Evolutionary conservation across 2,888 invertebrate genomes (phyloP).

Genomic region (Aphelenchoides bicaudatus): DNA sequence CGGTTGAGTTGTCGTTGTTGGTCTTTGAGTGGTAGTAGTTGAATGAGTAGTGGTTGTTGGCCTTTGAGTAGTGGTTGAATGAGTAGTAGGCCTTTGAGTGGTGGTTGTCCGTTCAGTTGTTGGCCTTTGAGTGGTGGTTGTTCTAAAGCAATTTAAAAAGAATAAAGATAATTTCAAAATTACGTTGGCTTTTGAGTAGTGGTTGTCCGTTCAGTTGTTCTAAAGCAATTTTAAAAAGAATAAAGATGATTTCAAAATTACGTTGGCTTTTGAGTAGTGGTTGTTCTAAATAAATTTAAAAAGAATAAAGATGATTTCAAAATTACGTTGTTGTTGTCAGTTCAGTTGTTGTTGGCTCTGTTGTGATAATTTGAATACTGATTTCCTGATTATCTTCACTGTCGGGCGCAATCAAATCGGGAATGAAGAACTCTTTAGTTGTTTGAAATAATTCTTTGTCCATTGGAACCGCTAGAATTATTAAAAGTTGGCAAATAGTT

Average conservation of each 20-base stretch:
- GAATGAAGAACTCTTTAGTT: background rate
- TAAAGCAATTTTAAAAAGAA: too few species aligned
- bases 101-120: background rate
- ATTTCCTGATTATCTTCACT: background rate
- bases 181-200: background rate
- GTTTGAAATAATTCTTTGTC: background rate
- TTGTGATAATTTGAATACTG: background rate
- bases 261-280: background rate
- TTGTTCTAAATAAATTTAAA: background rate
- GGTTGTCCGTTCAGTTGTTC: conserved; percentile 2
- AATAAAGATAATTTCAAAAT: background rate
- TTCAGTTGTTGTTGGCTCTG: background rate
- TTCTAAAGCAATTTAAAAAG: background rate
- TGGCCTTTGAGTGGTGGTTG: background rate
- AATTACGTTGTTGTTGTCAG: background rate
- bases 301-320: background rate
- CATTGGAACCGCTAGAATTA: background rate
- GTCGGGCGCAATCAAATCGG: too few species aligned
- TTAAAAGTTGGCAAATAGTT: background rate
- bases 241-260: background rate
- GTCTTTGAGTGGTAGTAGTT: background rate
- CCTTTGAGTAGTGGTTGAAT: background rate
- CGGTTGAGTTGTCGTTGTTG: conserved; percentile 1
- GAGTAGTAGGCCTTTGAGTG: background rate
- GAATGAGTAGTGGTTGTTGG: background rate